Base-by-base conservation (phyloP, 64 coral and sea anemone species). In the Astreopora myriophthalma region DNA sequence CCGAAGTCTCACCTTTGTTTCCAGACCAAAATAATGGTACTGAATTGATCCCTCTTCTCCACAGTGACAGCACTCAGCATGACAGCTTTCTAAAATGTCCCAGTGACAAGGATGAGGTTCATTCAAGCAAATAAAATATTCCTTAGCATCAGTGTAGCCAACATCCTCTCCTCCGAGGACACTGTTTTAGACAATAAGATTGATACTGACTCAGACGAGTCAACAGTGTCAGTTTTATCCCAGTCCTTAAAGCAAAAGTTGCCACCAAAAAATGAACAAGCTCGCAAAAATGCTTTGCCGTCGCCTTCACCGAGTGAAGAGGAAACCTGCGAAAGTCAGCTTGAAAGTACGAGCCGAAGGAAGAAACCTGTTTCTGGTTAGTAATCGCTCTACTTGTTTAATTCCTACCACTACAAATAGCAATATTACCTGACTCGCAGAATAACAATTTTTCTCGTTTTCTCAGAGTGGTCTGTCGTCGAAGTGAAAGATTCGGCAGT, bases 401-500 rank as follows among this genome's bases (percentile, higher is more conserved):
- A 22, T 35, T 63, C 60, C 20, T 57, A 31, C 25, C 12, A 65
- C 34, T 37, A 57, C 30, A 63, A 57, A 23, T 31, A 37, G 52
- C 44, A 87, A 36, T 37, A 44, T 44, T 11, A 44, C 40, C 40
- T 44, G 40, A 44, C 40, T 44, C 40, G 2, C 39, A 2, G 40
- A 44, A 44, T 44, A 44, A 44, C 40, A 44, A 44, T 8, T 70
- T 69, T 69, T 24, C 25, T 73, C 26, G 26, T 80, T 91, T 91
- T 73, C 34, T 80, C 31, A 91, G 76, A 91, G 79, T 91, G 76
- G 65, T 82, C 65, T 35, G 76, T 91, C 65, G 33, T 64, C 63
- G 89, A 91, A 82, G 76, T 91, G 32, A 91, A 80, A 66, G 64
- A 46, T 84, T 91, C 76, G 89, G 89, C 40, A 46, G 23, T 49